Percentiles rank a stretch among this genome's conserved stretches.
Conservation (phyloP, 2,113 vertebrate species). For the Toxotes chatareus region DNA sequence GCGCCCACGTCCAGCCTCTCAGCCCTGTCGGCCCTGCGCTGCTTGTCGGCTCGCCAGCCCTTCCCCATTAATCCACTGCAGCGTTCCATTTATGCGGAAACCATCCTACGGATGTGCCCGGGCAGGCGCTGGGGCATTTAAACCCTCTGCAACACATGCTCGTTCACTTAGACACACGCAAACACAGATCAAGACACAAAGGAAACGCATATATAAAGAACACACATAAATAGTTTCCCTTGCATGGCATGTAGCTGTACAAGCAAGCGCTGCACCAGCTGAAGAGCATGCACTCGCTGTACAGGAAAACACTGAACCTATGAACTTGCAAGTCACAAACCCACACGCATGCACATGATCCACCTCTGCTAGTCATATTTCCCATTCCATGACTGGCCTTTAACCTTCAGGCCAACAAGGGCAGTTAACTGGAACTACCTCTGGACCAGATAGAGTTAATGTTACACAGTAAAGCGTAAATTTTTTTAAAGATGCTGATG, state of each 20-base stretch:
- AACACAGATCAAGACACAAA: conserved; percentile 63
- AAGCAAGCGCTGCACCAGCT: conserved; percentile 36
- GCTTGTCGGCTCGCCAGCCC: conserved; percentile 76
- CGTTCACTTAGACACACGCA: conserved; percentile 58
- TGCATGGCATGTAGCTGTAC: conserved; percentile 33
- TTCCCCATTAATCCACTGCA: conserved; percentile 81
- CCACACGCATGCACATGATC: conserved; percentile 17
- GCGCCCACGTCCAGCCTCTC: conserved; percentile 80
- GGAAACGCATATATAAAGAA: conserved; percentile 34
- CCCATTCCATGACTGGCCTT: conserved; percentile 46
- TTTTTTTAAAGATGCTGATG: conserved; percentile 18
- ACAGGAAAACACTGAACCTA: conserved; percentile 60
- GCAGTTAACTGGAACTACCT: conserved; percentile 20
- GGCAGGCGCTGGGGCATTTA: conserved; percentile 74
- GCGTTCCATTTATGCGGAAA: conserved; percentile 79
- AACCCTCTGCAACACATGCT: conserved; percentile 63
- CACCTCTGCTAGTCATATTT: conserved; percentile 30
- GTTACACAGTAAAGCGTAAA: conserved; percentile 28
- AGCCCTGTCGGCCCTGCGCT: conserved; percentile 68
- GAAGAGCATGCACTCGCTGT: conserved; percentile 20
- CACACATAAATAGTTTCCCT: conserved; percentile 45
- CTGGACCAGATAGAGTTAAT: conserved; percentile 9
- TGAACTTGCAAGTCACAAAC: conserved; percentile 48
- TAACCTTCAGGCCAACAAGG: conserved; percentile 43
- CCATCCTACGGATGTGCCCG: conserved; percentile 75